Evolutionary conservation across 2,113 vertebrate genomes (phyloP).

Genomic region (Pseudopipra pipra): DNA sequence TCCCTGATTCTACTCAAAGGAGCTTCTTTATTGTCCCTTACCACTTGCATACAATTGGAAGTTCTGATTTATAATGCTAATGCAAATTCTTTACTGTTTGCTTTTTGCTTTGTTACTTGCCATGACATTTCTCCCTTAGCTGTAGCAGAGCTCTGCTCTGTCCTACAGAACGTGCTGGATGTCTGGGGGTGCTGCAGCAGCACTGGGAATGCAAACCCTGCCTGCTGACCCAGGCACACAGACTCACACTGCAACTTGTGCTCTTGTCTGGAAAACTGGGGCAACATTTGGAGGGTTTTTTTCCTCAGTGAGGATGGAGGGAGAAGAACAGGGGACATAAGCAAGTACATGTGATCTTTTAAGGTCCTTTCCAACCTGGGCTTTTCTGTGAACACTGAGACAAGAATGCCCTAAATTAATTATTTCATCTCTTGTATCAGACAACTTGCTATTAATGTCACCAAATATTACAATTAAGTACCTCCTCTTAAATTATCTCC

Average conservation of each 20-base stretch:
- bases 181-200: not conserved
- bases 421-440: conserved; percentile 4
- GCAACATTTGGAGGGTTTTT: not conserved
- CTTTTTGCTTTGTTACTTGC: not conserved
- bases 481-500: conserved; percentile 46
- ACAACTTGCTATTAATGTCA: conserved; percentile 52
- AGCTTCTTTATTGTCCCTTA: not conserved
- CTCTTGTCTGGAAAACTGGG: not conserved
- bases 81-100: not conserved
- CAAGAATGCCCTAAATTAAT: conserved; percentile 33
- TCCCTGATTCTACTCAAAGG: not conserved
- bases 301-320: not conserved
- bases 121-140: not conserved
- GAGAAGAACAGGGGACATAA: not conserved
- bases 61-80: not conserved
- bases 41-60: not conserved
- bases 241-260: not conserved
- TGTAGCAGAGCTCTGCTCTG: not conserved
- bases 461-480: conserved; percentile 53
- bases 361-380: not conserved
- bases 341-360: not conserved
- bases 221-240: not conserved
- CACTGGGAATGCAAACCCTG: not conserved
- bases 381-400: conserved; percentile 1
- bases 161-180: not conserved